Percentiles rank a stretch among this genome's conserved stretches.
Conservation (phyloP, 2,797 vertebrate genomes). For the Sebastes diaconus region DNA sequence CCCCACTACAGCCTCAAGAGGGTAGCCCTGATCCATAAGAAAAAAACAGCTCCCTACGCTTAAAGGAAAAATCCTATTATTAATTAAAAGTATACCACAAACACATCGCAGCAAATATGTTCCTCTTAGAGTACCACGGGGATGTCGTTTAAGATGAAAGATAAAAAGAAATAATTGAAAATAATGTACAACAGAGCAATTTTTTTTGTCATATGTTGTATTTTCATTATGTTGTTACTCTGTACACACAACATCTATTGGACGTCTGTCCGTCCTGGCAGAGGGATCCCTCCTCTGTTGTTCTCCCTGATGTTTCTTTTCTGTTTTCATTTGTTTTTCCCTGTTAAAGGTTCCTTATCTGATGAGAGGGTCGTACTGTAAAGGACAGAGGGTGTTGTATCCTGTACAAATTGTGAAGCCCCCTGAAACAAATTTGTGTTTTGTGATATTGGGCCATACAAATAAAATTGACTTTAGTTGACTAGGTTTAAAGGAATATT, state of each 20-base stretch:
- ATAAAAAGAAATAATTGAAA: background rate
- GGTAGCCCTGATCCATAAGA: constrained; percentile 6
- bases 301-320: no score
- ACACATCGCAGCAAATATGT: background rate
- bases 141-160: background rate
- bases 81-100: background rate
- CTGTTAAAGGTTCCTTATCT: no score
- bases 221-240: no score
- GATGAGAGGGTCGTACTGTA: no score
- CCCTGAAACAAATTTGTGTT: accelerated
- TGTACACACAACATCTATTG: no score
- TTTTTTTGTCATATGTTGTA: no score
- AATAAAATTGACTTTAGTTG: no score
- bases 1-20: constrained; percentile 20
- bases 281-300: no score
- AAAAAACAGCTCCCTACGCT: background rate
- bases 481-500: background rate
- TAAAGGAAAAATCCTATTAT: background rate
- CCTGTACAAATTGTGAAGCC: no score
- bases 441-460: no score
- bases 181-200: background rate
- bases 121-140: background rate
- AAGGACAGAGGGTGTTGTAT: no score
- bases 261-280: accelerated
- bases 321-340: no score